Evolutionary conservation across 2,113 vertebrate species (phyloP).

Genomic region (Speoplatyrhinus poulsoni): DNA sequence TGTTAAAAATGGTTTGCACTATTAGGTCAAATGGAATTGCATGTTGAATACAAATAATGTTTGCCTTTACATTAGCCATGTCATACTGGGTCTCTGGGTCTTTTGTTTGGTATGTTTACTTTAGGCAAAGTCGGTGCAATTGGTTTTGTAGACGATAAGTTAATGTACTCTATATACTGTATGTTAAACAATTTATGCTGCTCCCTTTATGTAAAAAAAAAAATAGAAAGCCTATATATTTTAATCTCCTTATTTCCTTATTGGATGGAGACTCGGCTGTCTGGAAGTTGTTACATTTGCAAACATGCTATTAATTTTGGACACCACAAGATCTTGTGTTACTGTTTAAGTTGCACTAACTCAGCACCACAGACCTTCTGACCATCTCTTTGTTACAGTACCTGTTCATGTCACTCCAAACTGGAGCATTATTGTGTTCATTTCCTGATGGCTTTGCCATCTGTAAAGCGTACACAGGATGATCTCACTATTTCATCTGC

Average conservation of each 20-base stretch:
- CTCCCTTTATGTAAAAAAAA: neutral
- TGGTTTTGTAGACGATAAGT: no score
- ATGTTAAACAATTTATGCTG: neutral
- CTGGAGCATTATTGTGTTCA: constrained; percentile 14
- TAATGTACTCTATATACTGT: no score
- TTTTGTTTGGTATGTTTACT: no score
- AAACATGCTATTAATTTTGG: neutral
- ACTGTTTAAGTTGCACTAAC: neutral
- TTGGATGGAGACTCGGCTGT: neutral
- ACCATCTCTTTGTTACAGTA: constrained; percentile 1
- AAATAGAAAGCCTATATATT: neutral
- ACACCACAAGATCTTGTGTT: neutral
- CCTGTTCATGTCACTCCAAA: constrained; percentile 10
- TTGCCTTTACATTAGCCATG: no score
- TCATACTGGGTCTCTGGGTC: neutral
- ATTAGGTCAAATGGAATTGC: no score
- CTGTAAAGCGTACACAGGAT: constrained; percentile 42
- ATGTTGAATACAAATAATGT: no score
- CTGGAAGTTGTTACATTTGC: neutral
- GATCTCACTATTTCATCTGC: constrained; percentile 44
- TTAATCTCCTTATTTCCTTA: neutral
- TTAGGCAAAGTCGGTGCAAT: no score
- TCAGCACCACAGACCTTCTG: neutral
- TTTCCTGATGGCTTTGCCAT: constrained; percentile 52
- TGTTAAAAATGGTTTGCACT: no score